phyloP scores from a whole-genome alignment of 2,113 vertebrate genomes.

The Scortum barcoo region DNA sequence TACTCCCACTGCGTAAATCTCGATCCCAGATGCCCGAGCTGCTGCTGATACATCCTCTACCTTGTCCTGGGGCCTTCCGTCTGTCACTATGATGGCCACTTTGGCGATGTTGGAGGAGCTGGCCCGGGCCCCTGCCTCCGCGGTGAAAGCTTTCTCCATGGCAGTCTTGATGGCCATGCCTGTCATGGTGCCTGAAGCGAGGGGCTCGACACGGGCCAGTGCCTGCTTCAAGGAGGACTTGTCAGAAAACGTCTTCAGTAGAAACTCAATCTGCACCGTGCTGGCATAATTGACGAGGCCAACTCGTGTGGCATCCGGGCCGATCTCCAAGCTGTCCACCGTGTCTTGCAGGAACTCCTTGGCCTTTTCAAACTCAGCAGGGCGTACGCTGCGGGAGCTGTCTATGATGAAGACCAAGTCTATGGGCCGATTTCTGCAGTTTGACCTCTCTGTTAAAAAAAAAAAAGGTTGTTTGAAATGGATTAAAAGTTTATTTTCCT shows the following conservation, averaged over 20 bases:
- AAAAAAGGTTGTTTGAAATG: not conserved
- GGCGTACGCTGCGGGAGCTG: slow-evolving; percentile 94
- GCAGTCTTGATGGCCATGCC: slow-evolving; percentile 93
- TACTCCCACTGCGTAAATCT: slow-evolving; percentile 94
- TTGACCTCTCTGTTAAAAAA: slow-evolving; percentile 62
- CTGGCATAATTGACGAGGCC: slow-evolving; percentile 95
- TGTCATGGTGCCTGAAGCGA: slow-evolving; percentile 95
- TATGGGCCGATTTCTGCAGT: slow-evolving; percentile 91
- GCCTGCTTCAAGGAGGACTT: slow-evolving; percentile 89
- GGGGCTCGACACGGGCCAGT: slow-evolving; percentile 85
- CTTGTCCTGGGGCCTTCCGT: slow-evolving; percentile 93
- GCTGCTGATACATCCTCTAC: slow-evolving; percentile 88
- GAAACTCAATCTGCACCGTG: slow-evolving; percentile 92
- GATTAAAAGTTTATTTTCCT: not conserved
- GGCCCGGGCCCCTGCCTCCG: slow-evolving; percentile 86
- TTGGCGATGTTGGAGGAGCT: slow-evolving; percentile 85
- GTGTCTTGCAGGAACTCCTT: slow-evolving; percentile 90
- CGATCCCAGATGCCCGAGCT: slow-evolving; percentile 87
- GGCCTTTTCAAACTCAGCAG: slow-evolving; percentile 92
- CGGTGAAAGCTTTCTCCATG: slow-evolving; percentile 88
- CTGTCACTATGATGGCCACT: slow-evolving; percentile 93
- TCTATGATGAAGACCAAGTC: slow-evolving; percentile 96
- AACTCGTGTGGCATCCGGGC: slow-evolving; percentile 86
- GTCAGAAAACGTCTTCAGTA: slow-evolving; percentile 86
- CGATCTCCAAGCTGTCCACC: slow-evolving; percentile 90